Evolutionary conservation across 2,797 vertebrate species (phyloP), one percentile per base, ranked within the genome.

Genomic region (Gorsachius magnificus): DNA sequence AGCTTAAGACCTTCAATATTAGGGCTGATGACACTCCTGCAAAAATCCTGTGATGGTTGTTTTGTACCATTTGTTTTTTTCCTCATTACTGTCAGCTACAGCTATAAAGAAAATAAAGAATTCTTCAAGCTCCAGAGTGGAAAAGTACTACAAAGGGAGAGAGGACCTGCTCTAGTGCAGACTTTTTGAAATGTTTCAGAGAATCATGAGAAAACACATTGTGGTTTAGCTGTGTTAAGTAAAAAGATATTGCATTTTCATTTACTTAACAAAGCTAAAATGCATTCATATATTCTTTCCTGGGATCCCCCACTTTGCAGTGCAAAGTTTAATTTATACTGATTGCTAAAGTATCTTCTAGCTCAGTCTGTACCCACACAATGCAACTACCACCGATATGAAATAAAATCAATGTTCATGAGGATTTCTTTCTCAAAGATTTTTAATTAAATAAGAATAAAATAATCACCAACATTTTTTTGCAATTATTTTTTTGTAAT

Each of bases 401-500:
- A 83, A 83, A 83, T 50, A 8, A 83, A 91, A 83, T 51, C 4
- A 31, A 15, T 16, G 2, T 24, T 46, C 8, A 35, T 38, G 5
- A 81, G 15, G 71, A 81, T 7, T 43, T 36, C 21, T 72, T 56
- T 46, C 18, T 70, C 2, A 66, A 63, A 63, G 11, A 54, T 28
- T 61, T 57, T 61, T 17, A 89, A 71, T 66, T 61, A 78, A 90
- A 71, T 54, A 16, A 65, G 5, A 72, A 15, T 70, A 58, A 83
- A 88, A 16, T 48, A 68, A 38, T 38, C 13, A 54, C 3, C 4
- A 43, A 56, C 1, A 8, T 14, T 48, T 48, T 57, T 38, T 6
- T 1, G 6, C 33, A 5, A 1, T 1, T 12, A 20, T 46, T 24
- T 60, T 51, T 79, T 74, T 7, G 1, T 0, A 38, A 0, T 26